These are phyloP conservation scores for Coelogynopora nodosa DNA, from an alignment of 2,888 invertebrate genomes.

Conservation along the genomic window DNA sequence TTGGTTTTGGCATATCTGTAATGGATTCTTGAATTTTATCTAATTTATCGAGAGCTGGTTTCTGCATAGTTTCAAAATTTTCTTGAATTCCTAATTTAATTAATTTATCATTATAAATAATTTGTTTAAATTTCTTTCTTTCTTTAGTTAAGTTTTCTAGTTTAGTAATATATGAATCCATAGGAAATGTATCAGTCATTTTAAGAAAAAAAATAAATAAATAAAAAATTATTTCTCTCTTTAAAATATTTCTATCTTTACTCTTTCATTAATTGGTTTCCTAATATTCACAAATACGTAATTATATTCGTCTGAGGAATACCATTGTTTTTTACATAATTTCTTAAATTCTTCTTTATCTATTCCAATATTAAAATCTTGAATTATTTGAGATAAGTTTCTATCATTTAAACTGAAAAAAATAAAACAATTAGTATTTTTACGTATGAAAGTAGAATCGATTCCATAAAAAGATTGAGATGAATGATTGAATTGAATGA, in stretches of 20 bases:
- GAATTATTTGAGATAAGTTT: neutral
- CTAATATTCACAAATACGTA: neutral
- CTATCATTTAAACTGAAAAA: neutral
- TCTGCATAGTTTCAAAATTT: neutral
- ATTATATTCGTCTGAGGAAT: neutral
- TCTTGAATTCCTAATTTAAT: neutral
- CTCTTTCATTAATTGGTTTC: neutral
- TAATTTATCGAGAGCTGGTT: neutral
- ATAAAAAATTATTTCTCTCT: too few relatives aligned
- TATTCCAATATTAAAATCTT: neutral
- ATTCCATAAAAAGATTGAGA: too few relatives aligned
- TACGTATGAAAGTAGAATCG: neutral
- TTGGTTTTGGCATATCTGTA: neutral
- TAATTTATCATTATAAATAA: neutral
- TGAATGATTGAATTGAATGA: neutral
- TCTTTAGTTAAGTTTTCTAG: neutral
- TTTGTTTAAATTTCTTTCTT: neutral
- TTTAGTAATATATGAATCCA: neutral
- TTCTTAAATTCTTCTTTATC: neutral
- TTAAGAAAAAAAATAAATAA: too few relatives aligned
- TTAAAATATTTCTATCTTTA: too few relatives aligned
- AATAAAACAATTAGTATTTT: neutral
- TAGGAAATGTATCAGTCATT: neutral
- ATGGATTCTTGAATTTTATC: neutral
- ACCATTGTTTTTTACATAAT: neutral